phyloP scores from a whole-genome alignment of 2,888 invertebrate species.

The Cerceris rybyensis region DNA sequence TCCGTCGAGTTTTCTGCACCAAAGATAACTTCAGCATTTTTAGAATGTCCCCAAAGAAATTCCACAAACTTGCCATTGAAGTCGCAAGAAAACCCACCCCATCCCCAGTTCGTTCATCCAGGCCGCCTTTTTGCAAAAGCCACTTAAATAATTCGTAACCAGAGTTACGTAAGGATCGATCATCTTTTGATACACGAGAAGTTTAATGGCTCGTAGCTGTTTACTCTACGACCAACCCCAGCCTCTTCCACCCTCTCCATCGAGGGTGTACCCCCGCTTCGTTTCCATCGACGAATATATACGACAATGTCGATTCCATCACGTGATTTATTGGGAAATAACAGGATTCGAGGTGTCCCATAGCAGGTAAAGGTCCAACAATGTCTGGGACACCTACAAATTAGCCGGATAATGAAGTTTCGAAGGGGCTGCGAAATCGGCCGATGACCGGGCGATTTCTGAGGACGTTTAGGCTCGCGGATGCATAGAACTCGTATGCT shows the following conservation, averaged over 20 bases:
- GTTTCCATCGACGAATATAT: constrained; percentile 66
- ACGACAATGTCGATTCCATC: constrained; percentile 63
- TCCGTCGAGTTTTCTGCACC: no score
- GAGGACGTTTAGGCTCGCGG: constrained; percentile 8
- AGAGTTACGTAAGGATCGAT: constrained; percentile 62
- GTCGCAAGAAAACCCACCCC: not conserved
- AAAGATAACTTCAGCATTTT: no score
- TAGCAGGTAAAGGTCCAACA: constrained; percentile 66
- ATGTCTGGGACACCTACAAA: constrained; percentile 69
- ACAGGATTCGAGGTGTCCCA: constrained; percentile 69
- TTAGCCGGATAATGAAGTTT: constrained; percentile 61
- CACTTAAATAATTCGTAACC: constrained; percentile 38
- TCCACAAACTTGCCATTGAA: no score
- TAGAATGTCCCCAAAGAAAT: no score
- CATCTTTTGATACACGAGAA: constrained; percentile 53
- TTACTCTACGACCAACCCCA: constrained; percentile 31
- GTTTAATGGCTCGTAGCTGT: constrained; percentile 63
- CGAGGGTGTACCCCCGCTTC: constrained; percentile 32
- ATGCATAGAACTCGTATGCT: not conserved
- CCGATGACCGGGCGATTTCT: constrained; percentile 49
- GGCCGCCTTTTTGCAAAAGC: constrained; percentile 25
- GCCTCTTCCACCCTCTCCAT: constrained; percentile 14
- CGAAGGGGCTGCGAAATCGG: constrained; percentile 28
- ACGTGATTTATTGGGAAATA: constrained; percentile 76
- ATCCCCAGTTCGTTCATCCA: not conserved